phyloP scores from a whole-genome alignment of 2,797 vertebrate species.

The Eupleurogrammus muticus region DNA sequence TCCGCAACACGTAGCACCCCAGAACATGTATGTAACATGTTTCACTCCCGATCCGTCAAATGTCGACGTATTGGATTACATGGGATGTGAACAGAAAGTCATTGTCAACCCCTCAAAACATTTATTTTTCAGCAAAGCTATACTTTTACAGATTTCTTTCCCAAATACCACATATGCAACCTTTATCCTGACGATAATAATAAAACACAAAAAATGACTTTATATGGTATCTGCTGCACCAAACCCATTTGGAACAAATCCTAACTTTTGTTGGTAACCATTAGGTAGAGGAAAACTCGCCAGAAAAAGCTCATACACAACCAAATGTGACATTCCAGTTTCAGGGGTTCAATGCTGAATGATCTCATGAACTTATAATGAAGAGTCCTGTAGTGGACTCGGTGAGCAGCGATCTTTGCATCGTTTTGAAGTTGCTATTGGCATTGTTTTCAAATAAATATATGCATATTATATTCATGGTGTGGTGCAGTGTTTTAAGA shows the following conservation, averaged over 20 bases:
- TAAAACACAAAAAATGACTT: slow-evolving; percentile 23
- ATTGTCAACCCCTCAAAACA: no score
- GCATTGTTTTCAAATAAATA: not conserved
- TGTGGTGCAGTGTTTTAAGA: not conserved
- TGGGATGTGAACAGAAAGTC: no score
- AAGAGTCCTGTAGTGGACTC: not conserved
- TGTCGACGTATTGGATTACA: no score
- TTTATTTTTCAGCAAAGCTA: no score
- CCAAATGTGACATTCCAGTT: not conserved
- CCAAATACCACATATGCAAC: no score
- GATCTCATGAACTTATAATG: not conserved
- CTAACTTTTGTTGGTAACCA: slow-evolving; percentile 5
- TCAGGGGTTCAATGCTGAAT: slow-evolving; percentile 3
- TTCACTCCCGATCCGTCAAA: no score
- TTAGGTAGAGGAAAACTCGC: not conserved
- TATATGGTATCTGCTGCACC: slow-evolving; percentile 12
- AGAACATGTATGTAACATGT: no score
- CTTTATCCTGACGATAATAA: slow-evolving; percentile 1
- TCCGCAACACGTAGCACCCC: no score
- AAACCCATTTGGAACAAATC: slow-evolving; percentile 11
- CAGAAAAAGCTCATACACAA: not conserved
- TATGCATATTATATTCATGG: not conserved
- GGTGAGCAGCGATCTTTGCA: not conserved
- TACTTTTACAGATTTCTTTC: no score
- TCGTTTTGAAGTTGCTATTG: not conserved